Conservation (phyloP, 1,140 invertebrate genomes). For the Caerostris darwini region DNA sequence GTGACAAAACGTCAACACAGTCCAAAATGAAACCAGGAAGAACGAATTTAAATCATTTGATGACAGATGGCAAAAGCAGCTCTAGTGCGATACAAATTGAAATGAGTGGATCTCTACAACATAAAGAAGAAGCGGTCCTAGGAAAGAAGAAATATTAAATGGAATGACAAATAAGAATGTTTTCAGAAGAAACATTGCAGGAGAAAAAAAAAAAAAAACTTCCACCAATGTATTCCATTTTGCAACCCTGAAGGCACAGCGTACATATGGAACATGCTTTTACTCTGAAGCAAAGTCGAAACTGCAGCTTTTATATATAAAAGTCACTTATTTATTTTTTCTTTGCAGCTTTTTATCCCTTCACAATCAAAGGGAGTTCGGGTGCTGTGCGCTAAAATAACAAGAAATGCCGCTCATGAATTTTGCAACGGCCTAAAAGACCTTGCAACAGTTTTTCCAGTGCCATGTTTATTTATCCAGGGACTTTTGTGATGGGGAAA, state of each 20-base stretch:
- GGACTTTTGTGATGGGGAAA: constrained; percentile 42
- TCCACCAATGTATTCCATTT: constrained; percentile 42
- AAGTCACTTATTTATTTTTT: constrained; percentile 18
- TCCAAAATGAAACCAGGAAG: not conserved
- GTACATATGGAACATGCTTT: constrained; percentile 45
- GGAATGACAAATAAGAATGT: constrained; percentile 50
- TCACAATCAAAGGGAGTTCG: constrained; percentile 22
- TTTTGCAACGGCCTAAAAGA: constrained; percentile 48
- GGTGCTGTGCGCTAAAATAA: constrained; percentile 48
- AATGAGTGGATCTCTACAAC: not conserved
- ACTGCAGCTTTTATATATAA: constrained; percentile 23
- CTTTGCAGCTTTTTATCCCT: constrained; percentile 41
- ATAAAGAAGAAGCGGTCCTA: not conserved
- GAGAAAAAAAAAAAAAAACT: not conserved
- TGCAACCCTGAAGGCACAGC: constrained; percentile 22
- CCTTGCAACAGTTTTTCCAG: constrained; percentile 26
- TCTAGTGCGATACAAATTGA: constrained; percentile 14
- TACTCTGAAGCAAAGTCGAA: not conserved
- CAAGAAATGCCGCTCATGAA: constrained; percentile 56
- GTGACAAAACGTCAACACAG: constrained; percentile 35
- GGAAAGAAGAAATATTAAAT: constrained; percentile 43
- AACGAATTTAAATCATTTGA: constrained; percentile 43
- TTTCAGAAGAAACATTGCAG: constrained; percentile 46
- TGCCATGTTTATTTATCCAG: constrained; percentile 33
- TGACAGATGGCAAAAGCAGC: not conserved